Evolutionary conservation across 2,888 invertebrate genomes (phyloP), one percentile per base, ranked within the genome.

Genomic region (Axea sp.): DNA sequence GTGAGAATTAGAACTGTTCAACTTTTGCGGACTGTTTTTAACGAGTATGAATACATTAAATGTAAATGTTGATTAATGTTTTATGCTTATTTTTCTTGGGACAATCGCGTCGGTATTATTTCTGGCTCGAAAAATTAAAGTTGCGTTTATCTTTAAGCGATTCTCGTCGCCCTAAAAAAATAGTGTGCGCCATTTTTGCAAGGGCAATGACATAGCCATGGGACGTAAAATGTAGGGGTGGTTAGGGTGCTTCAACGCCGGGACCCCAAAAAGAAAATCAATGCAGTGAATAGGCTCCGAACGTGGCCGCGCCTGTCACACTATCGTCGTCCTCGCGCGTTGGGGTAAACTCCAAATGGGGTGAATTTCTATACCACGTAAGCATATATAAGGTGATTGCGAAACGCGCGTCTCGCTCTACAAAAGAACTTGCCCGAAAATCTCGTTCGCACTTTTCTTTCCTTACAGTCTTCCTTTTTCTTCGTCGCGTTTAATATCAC

Each of bases 201-300:
- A 71, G 77, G 79, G 77, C 81, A 81, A 80, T 77, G 80, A 80
- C 79, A 80, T 68, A 77, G 77, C 78, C 76, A 74, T 57, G 55
- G 57, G 51, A 65, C 62, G 33, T 75, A 78, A 73, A 78, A 72
- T 76, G 76, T 75, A 75, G 78, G 77, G 78, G 67, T 69, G 65
- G 65, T 57, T 74, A 64, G 79, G 68, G 73, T 71, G 67, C 75
- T 68, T 65, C 33, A 71, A 76, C 75, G 76, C 76, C 76, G 78
- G 81, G 78, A 79, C 77, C 77, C 79, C 78, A 81, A 83, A 84
- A 83, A 81, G 81, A 84, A 85, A 84, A 85, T 85, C 85, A 84
- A 85, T 85, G 85, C 83, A 71, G 82, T 78, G 83, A 83, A 85
- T 83, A 79, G 83, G 82, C 83, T 75, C 60, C 51, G 75, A 80